Base-by-base conservation (phyloP, 2,113 vertebrate species). In the Poeciliopsis occidentalis region DNA sequence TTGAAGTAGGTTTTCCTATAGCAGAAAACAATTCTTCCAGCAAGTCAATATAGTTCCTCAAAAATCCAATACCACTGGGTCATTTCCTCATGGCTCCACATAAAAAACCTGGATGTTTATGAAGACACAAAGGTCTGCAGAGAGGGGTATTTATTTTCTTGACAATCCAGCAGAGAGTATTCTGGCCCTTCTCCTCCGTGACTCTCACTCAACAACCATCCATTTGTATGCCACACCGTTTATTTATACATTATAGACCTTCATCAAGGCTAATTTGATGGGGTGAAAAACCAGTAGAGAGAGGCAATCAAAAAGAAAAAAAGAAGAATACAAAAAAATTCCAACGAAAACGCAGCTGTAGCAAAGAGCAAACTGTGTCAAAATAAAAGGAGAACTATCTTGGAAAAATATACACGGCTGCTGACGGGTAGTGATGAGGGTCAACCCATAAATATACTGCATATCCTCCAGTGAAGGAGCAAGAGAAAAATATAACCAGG, bases 241-340 rank as follows among this genome's bases (percentile, higher is more conserved):
- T 95, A 95, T 95, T 95, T 95, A 94, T 93, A 93, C 90, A 88
- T 90, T 80, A 89, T 88, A 89, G 93, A 92, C 92, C 93, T 93
- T 95, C 93, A 95, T 94, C 92, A 94, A 91, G 88, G 84, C 92
- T 94, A 95, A 95, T 94, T 95, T 94, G 92, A 94, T 80, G 89
- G 91, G 82, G 79, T 70, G 87, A 89, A 88, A 82, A 90, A 83
- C 82, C 27, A 32, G 71, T 78, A 79, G 66, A 3, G 10, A 5
- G 26, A 6, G 60, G 61, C 27, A 29, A 62, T 12, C 17, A 24
- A 65, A 65, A 39, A 37, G 34, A 37, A 47, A 0, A 34, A 6
- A 27, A 64, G 81, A 83, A 54, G 84, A 79, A 86, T 84, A 84
- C 81, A 86, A 76, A 87, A 85, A 91, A 86, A 83, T 34, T 85